A percentile compares a stretch with the other conserved stretches of the same genome.
phyloP scores from a whole-genome alignment of 2,888 invertebrate genomes.

The Xestia xanthographa region DNA sequence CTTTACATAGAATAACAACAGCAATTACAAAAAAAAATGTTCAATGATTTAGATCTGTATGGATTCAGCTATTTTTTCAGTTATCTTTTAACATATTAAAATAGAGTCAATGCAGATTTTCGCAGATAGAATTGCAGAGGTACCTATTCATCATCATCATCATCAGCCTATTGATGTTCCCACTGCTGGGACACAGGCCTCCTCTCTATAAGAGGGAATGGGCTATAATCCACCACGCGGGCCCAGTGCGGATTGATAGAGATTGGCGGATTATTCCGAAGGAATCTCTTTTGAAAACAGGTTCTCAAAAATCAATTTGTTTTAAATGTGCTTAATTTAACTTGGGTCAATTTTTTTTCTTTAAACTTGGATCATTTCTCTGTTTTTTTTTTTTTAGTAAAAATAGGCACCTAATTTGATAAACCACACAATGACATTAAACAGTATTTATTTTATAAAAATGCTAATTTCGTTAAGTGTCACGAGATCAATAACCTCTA shows the following conservation, averaged over 20 bases:
- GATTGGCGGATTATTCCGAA: neutral
- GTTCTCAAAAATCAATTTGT: neutral
- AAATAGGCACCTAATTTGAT: neutral
- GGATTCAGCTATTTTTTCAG: neutral
- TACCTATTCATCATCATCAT: no score
- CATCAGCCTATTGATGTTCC: no score
- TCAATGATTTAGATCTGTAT: neutral
- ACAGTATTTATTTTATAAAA: slow-evolving; percentile 17
- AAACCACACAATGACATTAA: neutral
- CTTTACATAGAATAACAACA: neutral
- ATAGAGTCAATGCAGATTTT: neutral
- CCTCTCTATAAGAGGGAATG: no score
- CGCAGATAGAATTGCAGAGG: neutral
- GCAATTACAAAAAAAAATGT: neutral
- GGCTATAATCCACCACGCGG: no score
- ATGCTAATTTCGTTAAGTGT: slow-evolving; percentile 35
- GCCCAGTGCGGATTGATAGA: no score
- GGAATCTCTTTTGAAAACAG: neutral
- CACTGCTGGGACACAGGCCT: no score
- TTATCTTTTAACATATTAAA: neutral
- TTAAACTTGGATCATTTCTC: neutral
- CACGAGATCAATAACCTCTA: slow-evolving; percentile 64
- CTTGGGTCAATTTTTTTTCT: neutral
- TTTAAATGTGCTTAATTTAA: neutral
- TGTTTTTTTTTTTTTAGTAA: neutral